A percentile compares a stretch with the other conserved stretches of the same genome.
These are phyloP conservation scores for Pandion haliaetus DNA, from an alignment of 2,113 vertebrate species.

Conservation along the genomic window DNA sequence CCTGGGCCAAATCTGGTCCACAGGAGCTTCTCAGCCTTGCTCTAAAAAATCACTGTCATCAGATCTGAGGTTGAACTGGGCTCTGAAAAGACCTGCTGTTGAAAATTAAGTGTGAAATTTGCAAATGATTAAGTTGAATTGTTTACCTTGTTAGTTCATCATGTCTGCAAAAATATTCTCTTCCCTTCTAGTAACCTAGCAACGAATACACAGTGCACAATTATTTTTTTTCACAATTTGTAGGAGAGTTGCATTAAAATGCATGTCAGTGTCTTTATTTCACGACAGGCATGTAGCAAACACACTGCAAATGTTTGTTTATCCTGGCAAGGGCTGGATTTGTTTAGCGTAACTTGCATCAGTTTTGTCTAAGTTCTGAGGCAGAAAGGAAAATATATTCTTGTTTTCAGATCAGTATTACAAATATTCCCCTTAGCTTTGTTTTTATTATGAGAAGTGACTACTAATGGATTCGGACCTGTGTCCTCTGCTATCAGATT, in stretches of 20 bases:
- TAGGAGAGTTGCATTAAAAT: constrained; percentile 55
- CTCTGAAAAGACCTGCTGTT: neutral
- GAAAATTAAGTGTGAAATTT: constrained; percentile 52
- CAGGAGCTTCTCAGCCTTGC: neutral
- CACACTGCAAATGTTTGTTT: constrained; percentile 56
- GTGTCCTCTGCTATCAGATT: neutral
- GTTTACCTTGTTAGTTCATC: constrained; percentile 64
- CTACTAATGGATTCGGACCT: neutral
- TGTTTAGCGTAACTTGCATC: constrained; percentile 23
- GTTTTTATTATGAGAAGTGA: neutral
- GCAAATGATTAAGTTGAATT: constrained; percentile 44
- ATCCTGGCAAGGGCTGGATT: constrained; percentile 40
- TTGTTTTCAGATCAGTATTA: neutral
- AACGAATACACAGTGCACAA: constrained; percentile 6
- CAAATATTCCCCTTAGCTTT: constrained; percentile 6
- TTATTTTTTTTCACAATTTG: constrained; percentile 58
- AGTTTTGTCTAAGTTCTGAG: constrained; percentile 22
- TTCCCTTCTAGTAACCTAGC: constrained; percentile 40
- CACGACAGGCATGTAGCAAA: constrained; percentile 47
- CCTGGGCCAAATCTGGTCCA: neutral
- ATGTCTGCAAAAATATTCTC: constrained; percentile 26
- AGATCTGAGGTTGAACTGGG: neutral
- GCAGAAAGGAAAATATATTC: constrained; percentile 12
- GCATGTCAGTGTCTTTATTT: constrained; percentile 37
- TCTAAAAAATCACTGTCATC: neutral